phyloP scores from a whole-genome alignment of 2,797 vertebrate species.

The Martes flavigula region DNA sequence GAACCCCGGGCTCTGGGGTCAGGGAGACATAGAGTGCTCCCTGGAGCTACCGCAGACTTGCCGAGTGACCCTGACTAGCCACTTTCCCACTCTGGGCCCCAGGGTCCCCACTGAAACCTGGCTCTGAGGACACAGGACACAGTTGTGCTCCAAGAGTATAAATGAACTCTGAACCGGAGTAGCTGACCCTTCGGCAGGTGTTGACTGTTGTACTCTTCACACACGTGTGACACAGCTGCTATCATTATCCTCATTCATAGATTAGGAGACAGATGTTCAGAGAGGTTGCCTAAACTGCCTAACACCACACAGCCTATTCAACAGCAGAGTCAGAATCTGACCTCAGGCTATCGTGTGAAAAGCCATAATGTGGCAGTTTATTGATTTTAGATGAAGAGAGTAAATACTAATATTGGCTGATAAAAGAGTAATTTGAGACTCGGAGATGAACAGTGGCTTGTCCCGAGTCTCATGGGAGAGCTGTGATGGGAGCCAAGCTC shows the following conservation, averaged over 20 bases:
- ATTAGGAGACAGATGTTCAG: not conserved
- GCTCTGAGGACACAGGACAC: not conserved
- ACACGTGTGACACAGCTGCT: not conserved
- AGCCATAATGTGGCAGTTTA: no score
- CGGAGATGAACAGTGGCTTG: not conserved
- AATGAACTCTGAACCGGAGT: fast-evolving
- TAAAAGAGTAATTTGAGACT: not conserved
- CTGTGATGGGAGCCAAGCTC: not conserved
- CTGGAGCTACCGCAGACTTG: fast-evolving
- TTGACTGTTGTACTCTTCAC: not conserved
- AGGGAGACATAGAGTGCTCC: fast-evolving
- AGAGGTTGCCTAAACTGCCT: not conserved
- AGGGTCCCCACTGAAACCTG: not conserved
- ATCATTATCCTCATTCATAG: not conserved
- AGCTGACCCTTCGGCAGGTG: not conserved
- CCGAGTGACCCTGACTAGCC: not conserved
- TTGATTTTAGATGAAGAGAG: not conserved
- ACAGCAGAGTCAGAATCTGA: not conserved
- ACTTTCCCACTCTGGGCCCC: not conserved
- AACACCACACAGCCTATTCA: not conserved
- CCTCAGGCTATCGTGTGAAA: not conserved
- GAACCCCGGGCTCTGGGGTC: not conserved
- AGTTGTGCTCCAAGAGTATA: not conserved
- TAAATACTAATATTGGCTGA: not conserved
- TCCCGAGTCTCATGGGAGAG: not conserved